Evolutionary conservation across 2,797 vertebrate genomes (phyloP).

Genomic region (Amazona finschi): DNA sequence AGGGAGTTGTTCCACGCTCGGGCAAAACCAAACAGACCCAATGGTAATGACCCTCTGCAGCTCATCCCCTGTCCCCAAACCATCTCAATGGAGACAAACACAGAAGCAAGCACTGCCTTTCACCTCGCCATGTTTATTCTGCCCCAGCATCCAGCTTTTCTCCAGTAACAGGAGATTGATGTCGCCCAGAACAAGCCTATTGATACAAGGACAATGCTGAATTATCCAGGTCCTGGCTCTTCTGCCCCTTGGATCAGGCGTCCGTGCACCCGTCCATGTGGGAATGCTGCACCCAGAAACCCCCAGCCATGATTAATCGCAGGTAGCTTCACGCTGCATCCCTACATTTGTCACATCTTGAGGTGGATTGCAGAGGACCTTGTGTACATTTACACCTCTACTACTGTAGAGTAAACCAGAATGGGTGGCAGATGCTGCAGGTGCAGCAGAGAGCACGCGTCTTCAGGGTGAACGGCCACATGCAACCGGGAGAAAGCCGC

Average conservation of each 20-base stretch:
- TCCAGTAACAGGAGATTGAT: background rate
- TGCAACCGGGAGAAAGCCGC: fast-evolving
- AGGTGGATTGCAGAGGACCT: background rate
- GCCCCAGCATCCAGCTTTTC: background rate
- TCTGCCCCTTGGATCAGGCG: background rate
- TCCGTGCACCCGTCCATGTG: fast-evolving
- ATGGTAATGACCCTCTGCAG: fast-evolving
- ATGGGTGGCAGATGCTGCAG: background rate
- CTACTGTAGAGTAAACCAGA: background rate
- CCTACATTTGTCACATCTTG: background rate
- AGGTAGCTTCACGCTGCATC: background rate
- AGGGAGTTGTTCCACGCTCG: fast-evolving
- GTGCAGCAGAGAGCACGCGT: background rate
- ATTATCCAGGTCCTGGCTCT: background rate
- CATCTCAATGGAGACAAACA: fast-evolving
- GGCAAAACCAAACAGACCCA: background rate
- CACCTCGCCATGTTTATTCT: background rate
- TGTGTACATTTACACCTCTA: background rate
- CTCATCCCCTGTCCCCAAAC: background rate
- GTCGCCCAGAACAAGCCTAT: background rate
- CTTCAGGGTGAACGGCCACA: fast-evolving
- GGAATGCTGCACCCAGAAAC: background rate
- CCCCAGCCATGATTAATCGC: background rate
- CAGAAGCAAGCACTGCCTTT: background rate
- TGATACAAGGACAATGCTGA: background rate